phyloP scores from a whole-genome alignment of 2,113 vertebrate genomes.

The Acrocephalus arundinaceus region DNA sequence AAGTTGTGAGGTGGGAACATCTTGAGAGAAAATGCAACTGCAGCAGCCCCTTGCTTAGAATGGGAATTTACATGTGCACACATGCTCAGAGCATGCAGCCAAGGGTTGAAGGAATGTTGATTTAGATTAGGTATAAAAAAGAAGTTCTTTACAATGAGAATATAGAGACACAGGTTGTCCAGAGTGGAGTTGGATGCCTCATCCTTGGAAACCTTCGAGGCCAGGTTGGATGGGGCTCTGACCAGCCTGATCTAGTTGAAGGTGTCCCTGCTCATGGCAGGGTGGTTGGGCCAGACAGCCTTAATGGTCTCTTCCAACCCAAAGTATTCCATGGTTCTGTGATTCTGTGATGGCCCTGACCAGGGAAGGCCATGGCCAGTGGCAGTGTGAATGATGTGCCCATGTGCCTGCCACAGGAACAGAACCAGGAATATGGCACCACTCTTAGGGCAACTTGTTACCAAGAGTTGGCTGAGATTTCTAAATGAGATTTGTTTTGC shows the following conservation, averaged over 20 bases:
- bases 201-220: background rate
- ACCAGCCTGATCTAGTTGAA: background rate
- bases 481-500: background rate
- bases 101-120: background rate
- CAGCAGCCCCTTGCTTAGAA: background rate
- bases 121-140: background rate
- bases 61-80: fast-evolving
- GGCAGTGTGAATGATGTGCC: background rate
- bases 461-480: background rate
- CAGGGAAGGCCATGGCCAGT: background rate
- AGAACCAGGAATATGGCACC: background rate
- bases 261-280: background rate
- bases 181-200: background rate
- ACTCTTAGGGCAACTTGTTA: background rate
- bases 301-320: background rate
- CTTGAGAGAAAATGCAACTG: background rate
- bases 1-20: background rate
- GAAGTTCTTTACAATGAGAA: background rate
- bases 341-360: background rate
- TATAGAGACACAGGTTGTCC: background rate
- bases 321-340: background rate
- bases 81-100: background rate
- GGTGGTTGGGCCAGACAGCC: background rate
- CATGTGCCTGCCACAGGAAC: fast-evolving
- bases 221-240: background rate